Evolutionary conservation across 2,888 invertebrate genomes (phyloP).

Genomic region (Chelonus formosanus): DNA sequence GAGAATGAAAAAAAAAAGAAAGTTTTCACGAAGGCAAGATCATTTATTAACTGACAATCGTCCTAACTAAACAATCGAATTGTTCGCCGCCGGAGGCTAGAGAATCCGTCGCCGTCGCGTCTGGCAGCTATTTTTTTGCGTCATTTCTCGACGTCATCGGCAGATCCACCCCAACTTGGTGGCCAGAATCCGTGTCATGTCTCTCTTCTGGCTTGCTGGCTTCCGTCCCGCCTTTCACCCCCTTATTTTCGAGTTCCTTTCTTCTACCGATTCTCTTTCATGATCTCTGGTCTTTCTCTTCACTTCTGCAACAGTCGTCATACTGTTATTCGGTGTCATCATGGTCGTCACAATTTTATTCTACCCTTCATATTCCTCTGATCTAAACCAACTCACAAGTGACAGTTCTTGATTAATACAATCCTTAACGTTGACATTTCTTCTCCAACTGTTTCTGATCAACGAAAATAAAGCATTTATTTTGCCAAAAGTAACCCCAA

Average conservation of each 20-base stretch:
- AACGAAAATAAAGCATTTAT: no score
- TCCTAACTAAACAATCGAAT: constrained; percentile 30
- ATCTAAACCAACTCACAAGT: constrained; percentile 46
- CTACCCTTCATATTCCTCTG: constrained; percentile 21
- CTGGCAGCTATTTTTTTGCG: constrained; percentile 59
- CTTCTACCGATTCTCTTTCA: constrained; percentile 22
- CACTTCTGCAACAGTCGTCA: constrained; percentile 21
- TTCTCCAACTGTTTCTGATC: background rate
- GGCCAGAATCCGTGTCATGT: constrained; percentile 54
- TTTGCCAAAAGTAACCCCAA: no score
- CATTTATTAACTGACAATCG: constrained; percentile 28
- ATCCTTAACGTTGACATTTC: constrained; percentile 55
- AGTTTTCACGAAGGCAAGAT: constrained; percentile 6
- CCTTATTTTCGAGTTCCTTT: constrained; percentile 17
- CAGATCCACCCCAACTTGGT: constrained; percentile 49
- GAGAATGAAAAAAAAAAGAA: background rate
- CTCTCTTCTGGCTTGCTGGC: constrained; percentile 45
- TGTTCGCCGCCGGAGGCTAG: constrained; percentile 24
- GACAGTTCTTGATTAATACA: constrained; percentile 64
- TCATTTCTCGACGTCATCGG: constrained; percentile 64
- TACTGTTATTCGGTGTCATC: constrained; percentile 33
- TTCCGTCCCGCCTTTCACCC: constrained; percentile 28
- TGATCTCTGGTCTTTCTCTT: constrained; percentile 18
- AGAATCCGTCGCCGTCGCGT: constrained; percentile 52
- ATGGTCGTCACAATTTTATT: constrained; percentile 30